Evolutionary conservation across 2,797 vertebrate species (phyloP), one percentile per base, ranked within the genome.

Genomic region (Argyrosomus regius): DNA sequence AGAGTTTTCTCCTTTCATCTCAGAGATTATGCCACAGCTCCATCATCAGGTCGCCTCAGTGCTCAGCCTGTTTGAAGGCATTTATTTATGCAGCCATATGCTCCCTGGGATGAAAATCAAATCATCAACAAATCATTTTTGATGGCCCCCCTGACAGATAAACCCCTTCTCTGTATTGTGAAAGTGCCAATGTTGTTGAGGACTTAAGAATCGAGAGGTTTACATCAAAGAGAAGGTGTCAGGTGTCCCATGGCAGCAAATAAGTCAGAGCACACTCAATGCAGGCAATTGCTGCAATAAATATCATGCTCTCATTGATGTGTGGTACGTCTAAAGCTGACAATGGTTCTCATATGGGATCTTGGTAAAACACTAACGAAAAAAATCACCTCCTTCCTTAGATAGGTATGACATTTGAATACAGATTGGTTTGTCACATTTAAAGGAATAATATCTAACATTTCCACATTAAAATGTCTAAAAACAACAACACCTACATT

Each of bases 51-150:
- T 87, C 35, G 49, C 74, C 64, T 78, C 54, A 41, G 56, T 79
- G 72, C 78, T 84, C 72, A 67, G 80, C 52, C 41, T 75, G 78
- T 74, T 83, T 75, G 22, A 52, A 82, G 69, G 77, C 61, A 61
- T 82, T 86, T 90, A 87, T 92, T 89, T 84, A 88, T 89, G 75
- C 84, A 81, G 77, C 73, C 69, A 60, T 84, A 75, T 73, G 62
- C 73, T 90, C 77, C 76, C 56, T 26, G 65, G 86, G 67, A 89
- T 85, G 81, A 78, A 90, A 90, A 90, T 89, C 64, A 86, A 86
- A 90, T 89, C 70, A 79, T 87, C 81, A 67, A 88, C 90, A 88
- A 91, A 88, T 91, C 86, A 90, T 81, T 69, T 78, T 59, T 75
- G 74, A 91, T 86, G 26, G 65, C 45, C 48, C 74, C 69, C 56